phyloP scores from a whole-genome alignment of 1,140 invertebrate genomes.

The Acromyrmex echinatior region DNA sequence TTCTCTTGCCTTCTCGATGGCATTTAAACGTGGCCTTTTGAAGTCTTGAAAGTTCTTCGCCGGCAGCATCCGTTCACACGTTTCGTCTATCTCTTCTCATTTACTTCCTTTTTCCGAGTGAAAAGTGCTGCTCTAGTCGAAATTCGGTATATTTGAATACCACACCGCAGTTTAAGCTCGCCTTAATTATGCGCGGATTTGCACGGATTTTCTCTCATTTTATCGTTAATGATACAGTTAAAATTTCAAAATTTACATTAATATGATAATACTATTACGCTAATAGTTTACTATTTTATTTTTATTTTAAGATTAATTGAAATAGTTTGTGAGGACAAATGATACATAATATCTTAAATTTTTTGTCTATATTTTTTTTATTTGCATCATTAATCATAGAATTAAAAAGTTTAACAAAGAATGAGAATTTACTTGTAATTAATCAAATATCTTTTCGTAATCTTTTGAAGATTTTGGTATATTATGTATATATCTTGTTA shows the following conservation, averaged over 20 bases:
- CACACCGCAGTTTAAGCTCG: constrained; percentile 65
- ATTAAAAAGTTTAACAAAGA: neutral
- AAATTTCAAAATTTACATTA: constrained; percentile 31
- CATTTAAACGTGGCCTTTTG: constrained; percentile 57
- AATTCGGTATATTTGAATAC: constrained; percentile 74
- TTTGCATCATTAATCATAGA: neutral
- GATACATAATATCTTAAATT: neutral
- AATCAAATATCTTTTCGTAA: neutral
- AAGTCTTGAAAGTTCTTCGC: constrained; percentile 43
- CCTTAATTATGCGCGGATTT: constrained; percentile 68
- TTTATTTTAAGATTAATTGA: neutral
- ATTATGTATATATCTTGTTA: neutral
- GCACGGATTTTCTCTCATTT: constrained; percentile 50
- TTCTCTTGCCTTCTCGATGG: constrained; percentile 15
- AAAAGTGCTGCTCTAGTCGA: constrained; percentile 66
- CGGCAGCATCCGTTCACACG: constrained; percentile 52
- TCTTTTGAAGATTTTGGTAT: neutral
- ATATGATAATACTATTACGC: neutral
- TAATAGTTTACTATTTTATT: neutral
- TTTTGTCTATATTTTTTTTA: neutral
- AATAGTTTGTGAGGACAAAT: neutral
- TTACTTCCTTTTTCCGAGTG: constrained; percentile 9
- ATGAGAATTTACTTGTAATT: neutral
- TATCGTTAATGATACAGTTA: neutral
- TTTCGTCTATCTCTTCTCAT: constrained; percentile 44